phyloP scores from a whole-genome alignment of 92 coral and sea anemone genomes.

The Palythoa heliodiscus region DNA sequence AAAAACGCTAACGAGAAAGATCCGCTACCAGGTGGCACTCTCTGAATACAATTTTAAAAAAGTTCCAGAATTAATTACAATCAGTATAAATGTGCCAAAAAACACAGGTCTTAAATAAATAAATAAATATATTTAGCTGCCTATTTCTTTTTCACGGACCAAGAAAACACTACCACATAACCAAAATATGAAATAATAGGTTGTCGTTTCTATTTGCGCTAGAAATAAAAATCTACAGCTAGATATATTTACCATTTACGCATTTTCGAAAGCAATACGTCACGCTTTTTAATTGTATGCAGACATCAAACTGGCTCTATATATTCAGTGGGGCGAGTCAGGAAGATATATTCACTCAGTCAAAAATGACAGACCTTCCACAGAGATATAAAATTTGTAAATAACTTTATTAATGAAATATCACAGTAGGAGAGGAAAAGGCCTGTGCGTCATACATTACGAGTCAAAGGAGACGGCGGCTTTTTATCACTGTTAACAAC shows the following conservation, averaged over 20 bases:
- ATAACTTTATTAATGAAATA: background rate
- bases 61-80: too few relatives aligned
- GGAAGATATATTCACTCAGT: background rate
- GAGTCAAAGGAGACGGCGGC: background rate
- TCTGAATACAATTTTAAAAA: too few relatives aligned
- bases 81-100: too few relatives aligned
- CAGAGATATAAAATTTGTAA: background rate
- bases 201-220: background rate
- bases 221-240: background rate
- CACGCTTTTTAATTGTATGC: conserved; percentile 24
- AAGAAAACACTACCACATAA: too few relatives aligned
- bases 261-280: background rate
- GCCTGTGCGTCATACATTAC: background rate
- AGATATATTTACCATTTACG: conserved; percentile 3
- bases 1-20: too few relatives aligned
- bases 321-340: background rate
- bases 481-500: background rate
- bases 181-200: background rate
- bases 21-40: too few relatives aligned
- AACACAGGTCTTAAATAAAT: too few relatives aligned
- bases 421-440: background rate
- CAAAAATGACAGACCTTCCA: too few relatives aligned
- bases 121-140: too few relatives aligned
- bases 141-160: too few relatives aligned
- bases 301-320: background rate